Evolutionary conservation across 2,888 invertebrate species (phyloP), one percentile per base, ranked within the genome.

Genomic region (Caenorhabditis plicata): DNA sequence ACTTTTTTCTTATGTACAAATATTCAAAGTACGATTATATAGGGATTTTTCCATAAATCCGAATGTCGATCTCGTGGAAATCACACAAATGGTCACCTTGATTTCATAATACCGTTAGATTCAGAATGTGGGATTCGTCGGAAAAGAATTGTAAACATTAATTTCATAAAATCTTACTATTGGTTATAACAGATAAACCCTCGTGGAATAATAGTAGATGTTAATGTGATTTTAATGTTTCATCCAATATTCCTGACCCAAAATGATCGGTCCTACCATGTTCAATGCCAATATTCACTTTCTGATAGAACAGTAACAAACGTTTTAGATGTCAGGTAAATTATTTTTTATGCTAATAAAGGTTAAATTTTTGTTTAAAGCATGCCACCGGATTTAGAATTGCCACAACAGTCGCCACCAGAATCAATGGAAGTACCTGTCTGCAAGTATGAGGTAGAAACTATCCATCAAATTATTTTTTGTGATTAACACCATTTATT

Each of bases 191-290:
- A n/a, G 54, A 72, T 73, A 43, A 67, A 63, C 25, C 76, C 75
- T 22, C 60, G 68, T 26, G 78, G 78, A 8, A 57, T 78, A 8
- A 46, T 68, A 3, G 58, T 78, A n/a, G 77, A 78, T 33, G 65
- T 71, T 23, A 73, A 72, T 2, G 63, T 78, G 5, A 64, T 78
- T 33, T 32, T 78, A 9, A 78, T 78, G 78, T 73, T 77, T 29
- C 78, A 78, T 48, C 65, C 61, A 22, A 56, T 71, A 7, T 76
- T 78, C 45, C 55, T 78, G n/a, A 78, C 78, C 1, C 52, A 58
- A 32, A 54, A 44, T 5, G 69, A 69, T 39, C 38, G 65, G 9
- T 70, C 75, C 19, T 78, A 68, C 42, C 73, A 74, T 41, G 64
- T 78, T 17, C 70, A 73, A 36, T 78, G 78, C 40, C 47, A 67